Conservation (phyloP, 2,113 vertebrate species). For the Agapornis roseicollis region DNA sequence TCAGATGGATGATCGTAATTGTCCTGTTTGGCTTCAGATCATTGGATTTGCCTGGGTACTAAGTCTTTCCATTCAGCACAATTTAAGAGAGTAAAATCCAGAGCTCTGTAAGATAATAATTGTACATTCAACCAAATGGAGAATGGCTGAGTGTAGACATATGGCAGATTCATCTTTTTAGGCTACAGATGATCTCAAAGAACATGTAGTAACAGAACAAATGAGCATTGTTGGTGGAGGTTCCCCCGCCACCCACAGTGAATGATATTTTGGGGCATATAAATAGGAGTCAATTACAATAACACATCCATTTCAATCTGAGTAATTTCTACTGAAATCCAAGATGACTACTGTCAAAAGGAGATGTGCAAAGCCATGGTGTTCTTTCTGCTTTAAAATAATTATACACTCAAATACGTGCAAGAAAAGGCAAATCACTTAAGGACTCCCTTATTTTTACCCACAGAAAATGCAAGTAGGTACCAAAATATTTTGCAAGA, state of each 20-base stretch:
- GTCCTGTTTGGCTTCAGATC: background rate
- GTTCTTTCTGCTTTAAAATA: conserved; percentile 21
- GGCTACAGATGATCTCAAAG: conserved; percentile 50
- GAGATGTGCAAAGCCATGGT: background rate
- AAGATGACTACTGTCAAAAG: conserved; percentile 3
- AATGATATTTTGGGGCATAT: conserved; percentile 52
- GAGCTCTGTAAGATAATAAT: background rate
- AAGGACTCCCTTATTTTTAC: background rate
- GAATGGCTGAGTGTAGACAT: conserved; percentile 41
- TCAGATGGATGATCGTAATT: background rate
- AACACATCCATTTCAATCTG: conserved; percentile 43
- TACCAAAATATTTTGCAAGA: background rate
- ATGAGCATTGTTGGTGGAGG: conserved; percentile 27
- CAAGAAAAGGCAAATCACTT: background rate
- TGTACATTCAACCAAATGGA: conserved; percentile 28
- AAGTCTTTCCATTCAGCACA: background rate
- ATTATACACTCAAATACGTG: background rate
- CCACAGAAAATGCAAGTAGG: background rate
- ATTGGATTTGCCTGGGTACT: background rate
- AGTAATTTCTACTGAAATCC: conserved; percentile 45
- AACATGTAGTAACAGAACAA: conserved; percentile 70
- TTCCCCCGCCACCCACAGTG: conserved; percentile 44
- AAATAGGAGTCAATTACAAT: conserved; percentile 49
- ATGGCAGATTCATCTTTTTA: conserved; percentile 52
- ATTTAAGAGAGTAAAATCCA: conserved; percentile 19